Evolutionary conservation across 2,797 vertebrate genomes (phyloP).

Genomic region (Gymnoscopelus braueri): DNA sequence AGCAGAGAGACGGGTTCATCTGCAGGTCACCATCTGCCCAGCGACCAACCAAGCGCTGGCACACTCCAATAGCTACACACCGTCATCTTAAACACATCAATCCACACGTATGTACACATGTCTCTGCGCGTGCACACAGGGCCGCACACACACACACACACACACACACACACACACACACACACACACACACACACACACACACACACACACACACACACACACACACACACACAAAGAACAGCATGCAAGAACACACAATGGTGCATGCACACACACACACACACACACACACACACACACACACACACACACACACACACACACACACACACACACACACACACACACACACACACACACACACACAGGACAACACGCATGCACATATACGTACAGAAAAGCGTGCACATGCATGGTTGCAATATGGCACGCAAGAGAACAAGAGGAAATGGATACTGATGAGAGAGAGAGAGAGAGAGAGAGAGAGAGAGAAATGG

Average conservation of each 20-base stretch:
- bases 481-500: constrained; percentile 12
- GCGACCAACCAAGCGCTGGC: constrained; percentile 83
- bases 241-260: too few relatives aligned
- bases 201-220: constrained; percentile 47
- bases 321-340: constrained; percentile 45
- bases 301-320: constrained; percentile 38
- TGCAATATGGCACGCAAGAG: constrained; percentile 46
- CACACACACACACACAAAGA: constrained; percentile 34
- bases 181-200: constrained; percentile 33
- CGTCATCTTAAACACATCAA: constrained; percentile 82
- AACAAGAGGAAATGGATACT: constrained; percentile 61
- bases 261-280: constrained; percentile 24
- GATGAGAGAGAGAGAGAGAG: constrained; percentile 37
- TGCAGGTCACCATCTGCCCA: constrained; percentile 93
- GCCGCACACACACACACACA: constrained; percentile 26
- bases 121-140: constrained; percentile 58
- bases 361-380: constrained; percentile 16
- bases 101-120: constrained; percentile 30
- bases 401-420: too few relatives aligned
- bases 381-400: constrained; percentile 12
- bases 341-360: constrained; percentile 35
- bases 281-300: constrained; percentile 5
- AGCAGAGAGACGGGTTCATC: constrained; percentile 88
- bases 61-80: constrained; percentile 83
- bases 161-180: constrained; percentile 22